Evolutionary conservation across 1,140 invertebrate genomes (phyloP).

Genomic region (Drosophila ercepeae): DNA sequence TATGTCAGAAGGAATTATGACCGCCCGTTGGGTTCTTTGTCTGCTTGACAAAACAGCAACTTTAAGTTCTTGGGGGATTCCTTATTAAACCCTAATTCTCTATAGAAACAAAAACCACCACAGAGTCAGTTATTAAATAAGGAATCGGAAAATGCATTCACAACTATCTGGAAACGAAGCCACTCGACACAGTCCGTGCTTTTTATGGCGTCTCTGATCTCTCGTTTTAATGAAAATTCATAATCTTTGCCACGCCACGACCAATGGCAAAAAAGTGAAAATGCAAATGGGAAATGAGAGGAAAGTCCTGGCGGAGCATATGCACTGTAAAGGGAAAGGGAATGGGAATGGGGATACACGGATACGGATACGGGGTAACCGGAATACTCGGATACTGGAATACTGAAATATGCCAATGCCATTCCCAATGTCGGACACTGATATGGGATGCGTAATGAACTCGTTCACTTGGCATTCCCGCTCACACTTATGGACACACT

Average conservation of each 20-base stretch:
- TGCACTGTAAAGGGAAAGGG: conserved; percentile 27
- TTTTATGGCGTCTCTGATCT: conserved; percentile 11
- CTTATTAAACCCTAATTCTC: neutral
- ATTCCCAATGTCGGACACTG: conserved; percentile 21
- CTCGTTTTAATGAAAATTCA: conserved; percentile 74
- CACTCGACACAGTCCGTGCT: conserved; percentile 17
- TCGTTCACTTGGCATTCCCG: conserved; percentile 22
- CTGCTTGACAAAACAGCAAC: neutral
- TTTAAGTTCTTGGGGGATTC: no score
- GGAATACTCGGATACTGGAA: conserved; percentile 5
- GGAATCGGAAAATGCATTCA: conserved; percentile 9
- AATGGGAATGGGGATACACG: conserved; percentile 1
- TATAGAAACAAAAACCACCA: neutral
- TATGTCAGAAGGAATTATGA: conserved; percentile 14
- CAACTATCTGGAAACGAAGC: conserved; percentile 34
- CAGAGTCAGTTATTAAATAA: conserved; percentile 34
- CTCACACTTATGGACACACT: neutral
- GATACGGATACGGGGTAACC: conserved; percentile 14
- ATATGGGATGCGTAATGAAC: conserved; percentile 74
- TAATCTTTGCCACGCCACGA: conserved; percentile 49
- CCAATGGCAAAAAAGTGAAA: conserved; percentile 12
- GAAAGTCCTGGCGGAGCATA: conserved; percentile 50
- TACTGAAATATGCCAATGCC: conserved; percentile 20
- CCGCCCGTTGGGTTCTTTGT: neutral
- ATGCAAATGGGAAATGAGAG: conserved; percentile 10